These are phyloP conservation scores for Malurus cyaneus DNA, from an alignment of 2,113 vertebrate genomes.

Conservation along the genomic window DNA sequence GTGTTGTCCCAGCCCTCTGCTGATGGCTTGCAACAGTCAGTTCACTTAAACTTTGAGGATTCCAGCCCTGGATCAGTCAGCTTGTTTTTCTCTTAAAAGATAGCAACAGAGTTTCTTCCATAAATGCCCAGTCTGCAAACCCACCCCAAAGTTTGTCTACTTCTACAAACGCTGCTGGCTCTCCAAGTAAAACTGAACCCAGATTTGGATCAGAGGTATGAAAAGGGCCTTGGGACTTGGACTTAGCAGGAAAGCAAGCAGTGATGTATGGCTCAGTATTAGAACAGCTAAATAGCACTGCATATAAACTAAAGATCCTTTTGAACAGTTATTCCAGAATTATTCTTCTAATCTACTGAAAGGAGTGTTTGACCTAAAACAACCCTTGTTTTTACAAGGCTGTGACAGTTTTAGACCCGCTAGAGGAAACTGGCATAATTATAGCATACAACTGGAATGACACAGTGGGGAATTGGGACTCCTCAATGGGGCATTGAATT, in stretches of 20 bases:
- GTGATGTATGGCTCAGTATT: not conserved
- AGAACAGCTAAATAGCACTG: not conserved
- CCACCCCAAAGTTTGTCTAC: not conserved
- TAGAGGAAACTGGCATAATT: constrained; percentile 1
- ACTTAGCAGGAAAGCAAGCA: not conserved
- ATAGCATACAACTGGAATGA: not conserved
- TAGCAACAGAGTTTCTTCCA: not conserved
- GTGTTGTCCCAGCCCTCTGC: not conserved
- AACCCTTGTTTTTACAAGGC: not conserved
- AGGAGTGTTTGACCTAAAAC: not conserved
- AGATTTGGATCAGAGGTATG: not conserved
- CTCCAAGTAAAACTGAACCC: not conserved
- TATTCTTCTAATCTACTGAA: not conserved
- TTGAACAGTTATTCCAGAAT: not conserved
- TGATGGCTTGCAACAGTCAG: not conserved
- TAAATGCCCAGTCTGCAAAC: not conserved
- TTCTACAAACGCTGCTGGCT: not conserved
- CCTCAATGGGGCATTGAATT: not conserved
- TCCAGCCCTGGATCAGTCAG: not conserved
- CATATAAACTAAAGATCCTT: not conserved
- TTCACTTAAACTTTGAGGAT: not conserved
- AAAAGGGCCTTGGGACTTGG: not conserved
- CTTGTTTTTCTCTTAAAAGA: not conserved
- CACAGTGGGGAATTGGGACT: not conserved
- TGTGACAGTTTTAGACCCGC: not conserved